phyloP scores from a whole-genome alignment of 2,113 vertebrate species.

The Nannobrachium achirus region DNA sequence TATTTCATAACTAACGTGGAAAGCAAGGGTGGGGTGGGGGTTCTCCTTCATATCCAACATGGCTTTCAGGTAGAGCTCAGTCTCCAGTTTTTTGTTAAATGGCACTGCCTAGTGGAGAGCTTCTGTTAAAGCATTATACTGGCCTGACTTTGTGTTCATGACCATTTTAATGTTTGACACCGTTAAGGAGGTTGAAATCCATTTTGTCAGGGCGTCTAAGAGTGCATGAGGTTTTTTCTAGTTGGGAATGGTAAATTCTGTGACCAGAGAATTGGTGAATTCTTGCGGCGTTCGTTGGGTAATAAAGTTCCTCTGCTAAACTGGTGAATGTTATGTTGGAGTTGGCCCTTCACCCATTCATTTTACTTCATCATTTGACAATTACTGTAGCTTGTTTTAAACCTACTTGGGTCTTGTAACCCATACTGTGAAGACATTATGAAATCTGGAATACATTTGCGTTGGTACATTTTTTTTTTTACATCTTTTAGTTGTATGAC shows the following conservation, averaged over 20 bases:
- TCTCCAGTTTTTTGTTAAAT: conserved; percentile 51
- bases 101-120: conserved; percentile 64
- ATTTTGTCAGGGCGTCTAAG: background rate
- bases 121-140: conserved; percentile 7
- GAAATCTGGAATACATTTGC: background rate
- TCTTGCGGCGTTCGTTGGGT: conserved; percentile 19
- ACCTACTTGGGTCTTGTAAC: conserved; percentile 49
- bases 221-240: background rate
- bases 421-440: conserved; percentile 10
- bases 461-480: conserved; percentile 4
- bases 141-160: background rate
- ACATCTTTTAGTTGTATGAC: conserved; percentile 48
- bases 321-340: background rate
- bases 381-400: conserved; percentile 9
- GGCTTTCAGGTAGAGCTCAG: conserved; percentile 2
- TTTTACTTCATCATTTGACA: background rate
- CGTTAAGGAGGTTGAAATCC: background rate
- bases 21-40: too few relatives aligned
- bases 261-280: conserved; percentile 1
- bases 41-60: background rate
- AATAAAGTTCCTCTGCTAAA: conserved; percentile 13
- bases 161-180: background rate
- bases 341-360: background rate
- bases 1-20: conserved; percentile 41
- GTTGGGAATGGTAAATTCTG: conserved; percentile 15